Evolutionary conservation across 2,888 invertebrate genomes (phyloP).

Genomic region (Heterodera filipjevi): DNA sequence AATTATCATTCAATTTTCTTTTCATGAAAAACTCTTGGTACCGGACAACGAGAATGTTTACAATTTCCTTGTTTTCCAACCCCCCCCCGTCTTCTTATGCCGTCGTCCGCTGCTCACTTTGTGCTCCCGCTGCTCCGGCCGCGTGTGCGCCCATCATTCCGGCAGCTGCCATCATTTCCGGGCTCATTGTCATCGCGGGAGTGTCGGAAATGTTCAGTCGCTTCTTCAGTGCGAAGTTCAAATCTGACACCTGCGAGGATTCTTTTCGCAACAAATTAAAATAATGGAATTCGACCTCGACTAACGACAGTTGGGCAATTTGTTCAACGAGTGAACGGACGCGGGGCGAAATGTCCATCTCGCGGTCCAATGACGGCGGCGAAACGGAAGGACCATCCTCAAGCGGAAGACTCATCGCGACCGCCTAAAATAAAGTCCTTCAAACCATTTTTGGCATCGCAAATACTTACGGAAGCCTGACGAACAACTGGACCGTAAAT

Average conservation of each 20-base stretch:
- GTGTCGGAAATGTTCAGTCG: slow-evolving; percentile 62
- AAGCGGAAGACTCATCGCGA: slow-evolving; percentile 17
- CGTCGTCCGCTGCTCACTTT: not conserved
- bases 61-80: too few relatives aligned
- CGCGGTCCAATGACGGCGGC: slow-evolving; percentile 32
- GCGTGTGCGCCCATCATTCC: not conserved
- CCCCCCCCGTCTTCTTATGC: too few relatives aligned
- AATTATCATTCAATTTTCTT: too few relatives aligned
- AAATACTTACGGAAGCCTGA: not conserved
- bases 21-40: too few relatives aligned
- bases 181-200: slow-evolving; percentile 56
- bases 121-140: slow-evolving; percentile 33
- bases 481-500: not conserved
- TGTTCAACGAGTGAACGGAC: slow-evolving; percentile 59
- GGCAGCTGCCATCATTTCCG: slow-evolving; percentile 53
- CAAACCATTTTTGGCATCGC: not conserved
- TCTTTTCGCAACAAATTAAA: not conserved
- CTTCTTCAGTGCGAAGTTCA: slow-evolving; percentile 64
- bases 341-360: slow-evolving; percentile 51
- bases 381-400: slow-evolving; percentile 23
- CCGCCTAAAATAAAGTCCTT: not conserved
- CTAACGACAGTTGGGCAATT: slow-evolving; percentile 57
- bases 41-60: too few relatives aligned
- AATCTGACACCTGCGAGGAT: slow-evolving; percentile 56
- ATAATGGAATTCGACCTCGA: slow-evolving; percentile 24